phyloP scores from a whole-genome alignment of 2,113 vertebrate species.

The Typhlomys cinereus region DNA sequence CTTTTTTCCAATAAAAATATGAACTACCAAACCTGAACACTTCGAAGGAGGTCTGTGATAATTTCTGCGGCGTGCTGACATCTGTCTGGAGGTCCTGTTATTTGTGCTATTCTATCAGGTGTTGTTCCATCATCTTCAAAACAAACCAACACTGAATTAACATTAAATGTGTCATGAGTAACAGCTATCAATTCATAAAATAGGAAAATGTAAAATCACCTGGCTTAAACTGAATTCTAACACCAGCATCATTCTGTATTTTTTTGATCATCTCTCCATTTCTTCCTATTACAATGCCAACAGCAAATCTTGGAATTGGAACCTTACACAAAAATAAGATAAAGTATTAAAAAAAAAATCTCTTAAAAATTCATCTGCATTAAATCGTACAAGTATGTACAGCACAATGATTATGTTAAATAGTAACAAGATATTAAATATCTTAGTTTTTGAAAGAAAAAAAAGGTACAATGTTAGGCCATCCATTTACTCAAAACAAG shows the following conservation, averaged over 20 bases:
- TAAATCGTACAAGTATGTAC: neutral
- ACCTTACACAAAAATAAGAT: slow-evolving; percentile 84
- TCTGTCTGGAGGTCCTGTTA: slow-evolving; percentile 96
- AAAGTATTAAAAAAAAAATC: slow-evolving; percentile 44
- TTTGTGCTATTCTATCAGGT: slow-evolving; percentile 98
- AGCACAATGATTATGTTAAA: neutral
- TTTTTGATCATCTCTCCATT: slow-evolving; percentile 99
- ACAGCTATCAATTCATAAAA: fast-evolving
- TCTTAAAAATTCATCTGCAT: slow-evolving; percentile 3
- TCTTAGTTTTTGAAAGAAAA: neutral
- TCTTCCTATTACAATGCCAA: slow-evolving; percentile 98
- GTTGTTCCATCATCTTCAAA: slow-evolving; percentile 95
- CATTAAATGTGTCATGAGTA: neutral
- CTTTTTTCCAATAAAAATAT: slow-evolving; percentile 1
- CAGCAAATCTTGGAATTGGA: slow-evolving; percentile 98
- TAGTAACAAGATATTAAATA: neutral
- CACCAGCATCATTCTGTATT: slow-evolving; percentile 98
- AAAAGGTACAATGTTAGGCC: neutral
- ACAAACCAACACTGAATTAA: slow-evolving; percentile 24
- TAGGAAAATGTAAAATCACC: slow-evolving; percentile 83
- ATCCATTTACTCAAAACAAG: neutral
- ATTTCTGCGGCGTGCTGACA: slow-evolving; percentile 98
- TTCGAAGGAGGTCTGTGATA: slow-evolving; percentile 96
- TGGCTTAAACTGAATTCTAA: slow-evolving; percentile 99
- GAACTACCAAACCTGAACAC: slow-evolving; percentile 89